Base-by-base conservation (phyloP, 92 coral and sea anemone species). In the Blastomussa wellsi region DNA sequence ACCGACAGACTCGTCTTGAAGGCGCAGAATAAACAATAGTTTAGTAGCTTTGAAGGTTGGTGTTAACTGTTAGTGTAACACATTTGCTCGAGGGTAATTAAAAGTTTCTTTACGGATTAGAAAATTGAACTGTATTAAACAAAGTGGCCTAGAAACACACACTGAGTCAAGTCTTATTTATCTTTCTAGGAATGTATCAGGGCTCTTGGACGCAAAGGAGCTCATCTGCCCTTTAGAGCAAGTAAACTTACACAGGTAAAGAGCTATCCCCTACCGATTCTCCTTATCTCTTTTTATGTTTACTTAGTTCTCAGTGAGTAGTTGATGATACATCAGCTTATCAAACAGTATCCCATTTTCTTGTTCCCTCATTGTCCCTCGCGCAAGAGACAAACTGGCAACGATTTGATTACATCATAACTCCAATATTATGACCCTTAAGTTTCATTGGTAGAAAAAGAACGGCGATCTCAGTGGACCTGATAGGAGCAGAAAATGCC, bases 11-110 rank as follows among this genome's bases (percentile, higher is more conserved):
- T 24, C 85, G 99, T 32, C 88, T 96, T 14, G 99, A 96, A 78
- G 99, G 99, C 16, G 99, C 99, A 22, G 99, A 96, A 96, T 96
- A 19, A 96, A 96, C 84, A 96, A 96, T 89, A 96, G 99, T 86
- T 79, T 96, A 69, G 92, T 96, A 59, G 99, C 99, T 14, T 76
- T 96, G 62, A 96, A 96, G 94, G 98, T 95, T 71, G 33, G 80
- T 55, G n/a, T n/a, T n/a, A n/a, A n/a, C n/a, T n/a, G n/a, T n/a
- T n/a, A n/a, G n/a, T n/a, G n/a, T n/a, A n/a, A n/a, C n/a, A n/a
- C n/a, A n/a, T 24, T 57, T 29, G 4, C 6, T 41, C 20, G 78
- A 24, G 2, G 11, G 22, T 39, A 11, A 9, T n/a, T n/a, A n/a
- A n/a, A n/a, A n/a, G n/a, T n/a, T 41, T 19, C 35, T 74, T 42